Conservation (phyloP, 37 sponge, comb jelly and placozoan genomes). For the Theonella swinhoei region DNA sequence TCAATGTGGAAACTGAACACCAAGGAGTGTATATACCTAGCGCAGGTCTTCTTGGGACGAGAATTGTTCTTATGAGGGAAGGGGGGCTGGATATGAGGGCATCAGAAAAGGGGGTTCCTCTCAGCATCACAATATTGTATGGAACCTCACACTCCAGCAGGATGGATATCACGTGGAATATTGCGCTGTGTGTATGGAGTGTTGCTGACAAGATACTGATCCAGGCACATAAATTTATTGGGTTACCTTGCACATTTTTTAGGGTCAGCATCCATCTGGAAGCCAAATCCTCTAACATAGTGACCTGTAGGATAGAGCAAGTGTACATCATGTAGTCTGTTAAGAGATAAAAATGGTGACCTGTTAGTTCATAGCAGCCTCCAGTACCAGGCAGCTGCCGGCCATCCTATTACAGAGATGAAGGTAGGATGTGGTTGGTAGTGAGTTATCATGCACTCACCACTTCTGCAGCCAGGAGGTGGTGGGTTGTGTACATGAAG, state of each 20-base stretch:
- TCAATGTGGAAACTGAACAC: too few relatives aligned
- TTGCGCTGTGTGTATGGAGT: conserved; percentile 19
- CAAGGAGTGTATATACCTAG: conserved; percentile 35
- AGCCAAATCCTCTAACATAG: conserved; percentile 49
- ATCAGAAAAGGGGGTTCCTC: conserved; percentile 48
- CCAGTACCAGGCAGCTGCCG: conserved; percentile 1
- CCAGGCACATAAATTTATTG: too few relatives aligned
- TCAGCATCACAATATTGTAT: conserved; percentile 57
- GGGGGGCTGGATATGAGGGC: background rate
- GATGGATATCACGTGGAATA: conserved; percentile 32
- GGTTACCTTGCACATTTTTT: conserved; percentile 32
- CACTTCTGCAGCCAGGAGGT: conserved; percentile 31
- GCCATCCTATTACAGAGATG: too few relatives aligned
- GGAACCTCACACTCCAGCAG: conserved; percentile 46
- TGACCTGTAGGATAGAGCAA: too few relatives aligned
- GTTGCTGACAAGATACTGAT: too few relatives aligned
- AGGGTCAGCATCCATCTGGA: conserved; percentile 36
- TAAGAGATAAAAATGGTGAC: too few relatives aligned
- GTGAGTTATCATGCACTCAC: background rate
- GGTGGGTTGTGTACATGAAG: conserved; percentile 44
- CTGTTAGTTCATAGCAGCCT: conserved; percentile 34
- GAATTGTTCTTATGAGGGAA: conserved; percentile 30
- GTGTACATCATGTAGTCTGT: too few relatives aligned
- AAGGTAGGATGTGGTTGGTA: too few relatives aligned
- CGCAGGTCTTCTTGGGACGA: conserved; percentile 64